Percentiles rank a stretch among this genome's conserved stretches.
Conservation (phyloP, 2,888 invertebrate genomes). For the Cheilosia vulpina region DNA sequence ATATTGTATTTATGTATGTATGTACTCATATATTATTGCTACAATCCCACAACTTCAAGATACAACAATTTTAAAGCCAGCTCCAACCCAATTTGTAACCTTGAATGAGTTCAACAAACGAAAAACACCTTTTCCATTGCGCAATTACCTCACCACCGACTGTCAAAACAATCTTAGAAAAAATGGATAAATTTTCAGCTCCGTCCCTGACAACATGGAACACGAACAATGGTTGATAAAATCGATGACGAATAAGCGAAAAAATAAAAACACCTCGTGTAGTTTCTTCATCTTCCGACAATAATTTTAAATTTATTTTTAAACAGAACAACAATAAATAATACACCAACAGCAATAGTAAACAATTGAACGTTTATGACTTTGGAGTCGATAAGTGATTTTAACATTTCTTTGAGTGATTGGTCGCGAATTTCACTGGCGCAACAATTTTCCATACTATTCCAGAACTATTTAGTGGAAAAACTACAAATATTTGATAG, state of each 20-base stretch:
- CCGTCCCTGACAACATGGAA: background rate
- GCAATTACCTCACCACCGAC: constrained; percentile 45
- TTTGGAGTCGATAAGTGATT: constrained; percentile 81
- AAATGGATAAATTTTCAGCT: constrained; percentile 21
- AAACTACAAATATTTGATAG: background rate
- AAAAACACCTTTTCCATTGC: background rate
- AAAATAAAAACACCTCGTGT: constrained; percentile 43
- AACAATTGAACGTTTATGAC: constrained; percentile 81
- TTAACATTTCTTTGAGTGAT: constrained; percentile 81
- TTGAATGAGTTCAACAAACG: constrained; percentile 8
- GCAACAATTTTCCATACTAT: constrained; percentile 80
- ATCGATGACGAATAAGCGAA: constrained; percentile 37
- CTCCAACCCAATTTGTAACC: background rate
- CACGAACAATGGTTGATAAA: constrained; percentile 15
- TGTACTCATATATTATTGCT: background rate
- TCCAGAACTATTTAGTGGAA: constrained; percentile 58
- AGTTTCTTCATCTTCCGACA: constrained; percentile 66
- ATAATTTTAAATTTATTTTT: constrained; percentile 80
- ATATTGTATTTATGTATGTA: background rate
- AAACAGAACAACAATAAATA: constrained; percentile 80
- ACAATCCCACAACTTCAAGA: background rate
- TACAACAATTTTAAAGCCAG: background rate
- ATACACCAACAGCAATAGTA: constrained; percentile 81
- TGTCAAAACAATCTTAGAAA: constrained; percentile 14
- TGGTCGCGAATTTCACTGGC: constrained; percentile 80